phyloP scores from a whole-genome alignment of 2,113 vertebrate genomes.

The Pachyramphus minor region DNA sequence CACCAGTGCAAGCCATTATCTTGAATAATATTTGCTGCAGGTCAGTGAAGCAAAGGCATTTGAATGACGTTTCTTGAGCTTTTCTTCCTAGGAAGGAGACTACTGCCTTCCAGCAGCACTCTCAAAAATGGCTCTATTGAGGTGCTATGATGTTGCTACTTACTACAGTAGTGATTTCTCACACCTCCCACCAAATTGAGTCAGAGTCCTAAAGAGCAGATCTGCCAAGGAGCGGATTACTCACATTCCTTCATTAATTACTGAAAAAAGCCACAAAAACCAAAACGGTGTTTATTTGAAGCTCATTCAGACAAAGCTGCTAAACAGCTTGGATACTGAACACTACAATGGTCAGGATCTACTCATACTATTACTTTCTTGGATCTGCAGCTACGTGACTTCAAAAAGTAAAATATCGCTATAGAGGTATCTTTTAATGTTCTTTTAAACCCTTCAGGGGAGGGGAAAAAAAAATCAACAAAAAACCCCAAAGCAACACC shows the following conservation, averaged over 20 bases:
- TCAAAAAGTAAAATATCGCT: background rate
- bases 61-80: background rate
- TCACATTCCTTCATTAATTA: conserved; percentile 41
- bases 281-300: background rate
- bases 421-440: background rate
- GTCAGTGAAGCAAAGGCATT: conserved; percentile 5
- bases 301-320: background rate
- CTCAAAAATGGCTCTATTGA: background rate
- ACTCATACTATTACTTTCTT: background rate
- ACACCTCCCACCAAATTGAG: conserved; percentile 43
- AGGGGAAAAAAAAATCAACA: background rate
- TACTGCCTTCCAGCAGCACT: background rate
- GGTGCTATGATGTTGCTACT: background rate
- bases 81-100: background rate
- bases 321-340: background rate
- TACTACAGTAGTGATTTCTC: conserved; percentile 9
- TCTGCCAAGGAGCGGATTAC: conserved; percentile 11
- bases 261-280: background rate
- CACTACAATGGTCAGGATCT: background rate
- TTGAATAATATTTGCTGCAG: background rate
- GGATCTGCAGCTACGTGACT: background rate
- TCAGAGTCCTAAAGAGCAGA: background rate
- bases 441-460: background rate
- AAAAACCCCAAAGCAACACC: background rate
- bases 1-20: background rate